Evolutionary conservation across 2,888 invertebrate species (phyloP), one percentile per base, ranked within the genome.

Genomic region (Luperina nickerlii): DNA sequence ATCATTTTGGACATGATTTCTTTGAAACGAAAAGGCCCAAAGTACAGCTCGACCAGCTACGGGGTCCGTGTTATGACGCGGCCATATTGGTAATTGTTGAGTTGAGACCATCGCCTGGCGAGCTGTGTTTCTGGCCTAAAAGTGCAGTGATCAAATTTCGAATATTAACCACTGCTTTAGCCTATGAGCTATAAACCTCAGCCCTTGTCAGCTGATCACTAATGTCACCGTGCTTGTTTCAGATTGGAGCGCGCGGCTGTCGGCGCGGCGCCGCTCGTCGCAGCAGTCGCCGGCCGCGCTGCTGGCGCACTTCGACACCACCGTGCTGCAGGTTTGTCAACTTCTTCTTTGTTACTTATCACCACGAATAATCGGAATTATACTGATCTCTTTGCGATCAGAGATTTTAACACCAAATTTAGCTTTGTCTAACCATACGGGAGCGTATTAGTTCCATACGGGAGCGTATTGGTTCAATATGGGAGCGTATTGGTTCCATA

Each of bases 221-320:
- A 2, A 57, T 24, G 57, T 9, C 3, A 8, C 8, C 9, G 7
- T n/a, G 6, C 20, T 94, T 94, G 94, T 95, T 95, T 0, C 94
- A 97, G 96, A 96, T 88, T 93, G 96, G 95, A 93, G 95, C 92
- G 93, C 90, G 91, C 94, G 95, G 89, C 88, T 90, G 90, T 93
- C 94, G 88, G 91, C 90, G 89, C 95, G 95, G 88, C 96, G 96
- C 66, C 95, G 96, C 90, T 92, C 95, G 85, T 92, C 95, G 92
- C 95, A 94, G 94, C 95, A 94, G 92, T 93, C 96, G 90, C 95
- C 97, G 90, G 96, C 97, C 86, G 97, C 97, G 87, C 96, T 98
- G 92, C 97, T 98, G 89, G 98, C 98, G 84, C 97, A 97, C 94
- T 98, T 98, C 94, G 98, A 98, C 96, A 98, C 98, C 96, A 98